phyloP scores from a whole-genome alignment of 92 coral and sea anemone species.

The Siderastrea radians region DNA sequence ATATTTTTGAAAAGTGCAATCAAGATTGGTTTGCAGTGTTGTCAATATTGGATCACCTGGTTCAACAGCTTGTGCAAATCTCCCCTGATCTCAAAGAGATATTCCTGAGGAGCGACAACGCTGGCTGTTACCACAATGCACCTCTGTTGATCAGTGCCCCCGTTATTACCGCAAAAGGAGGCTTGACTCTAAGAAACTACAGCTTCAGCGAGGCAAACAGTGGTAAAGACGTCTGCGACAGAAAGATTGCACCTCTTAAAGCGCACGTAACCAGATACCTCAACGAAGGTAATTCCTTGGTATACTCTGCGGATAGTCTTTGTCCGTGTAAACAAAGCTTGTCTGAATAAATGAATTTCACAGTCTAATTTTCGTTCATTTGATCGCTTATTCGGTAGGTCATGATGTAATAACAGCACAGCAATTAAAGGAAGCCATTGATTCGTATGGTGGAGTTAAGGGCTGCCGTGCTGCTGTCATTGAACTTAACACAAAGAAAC shows the following conservation, averaged over 20 bases:
- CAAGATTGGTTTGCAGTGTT: constrained; percentile 71
- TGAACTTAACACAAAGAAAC: too few species aligned
- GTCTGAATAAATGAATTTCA: not conserved
- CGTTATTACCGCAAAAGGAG: constrained; percentile 26
- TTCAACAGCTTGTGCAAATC: constrained; percentile 27
- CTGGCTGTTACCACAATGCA: constrained; percentile 73
- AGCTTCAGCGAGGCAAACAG: constrained; percentile 62
- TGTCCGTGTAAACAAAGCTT: too few species aligned
- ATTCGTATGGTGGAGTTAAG: too few species aligned
- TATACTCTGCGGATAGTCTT: too few species aligned
- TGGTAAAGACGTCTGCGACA: constrained; percentile 67
- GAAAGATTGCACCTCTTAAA: constrained; percentile 67
- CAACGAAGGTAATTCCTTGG: constrained; percentile 34
- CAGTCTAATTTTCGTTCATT: not conserved
- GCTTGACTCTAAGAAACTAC: constrained; percentile 32
- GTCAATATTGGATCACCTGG: constrained; percentile 52
- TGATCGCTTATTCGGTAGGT: too few species aligned
- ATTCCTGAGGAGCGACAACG: constrained; percentile 67
- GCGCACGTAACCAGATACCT: constrained; percentile 48
- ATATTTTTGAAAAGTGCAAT: constrained; percentile 46
- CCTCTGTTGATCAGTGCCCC: constrained; percentile 30
- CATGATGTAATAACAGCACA: too few species aligned
- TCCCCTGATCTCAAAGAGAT: constrained; percentile 50
- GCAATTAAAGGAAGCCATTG: too few species aligned
- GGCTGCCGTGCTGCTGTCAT: too few species aligned